A percentile compares a stretch with the other conserved stretches of the same genome.
Evolutionary conservation across 2,797 vertebrate species (phyloP).

Genomic region (Rhinatrema bivittatum): DNA sequence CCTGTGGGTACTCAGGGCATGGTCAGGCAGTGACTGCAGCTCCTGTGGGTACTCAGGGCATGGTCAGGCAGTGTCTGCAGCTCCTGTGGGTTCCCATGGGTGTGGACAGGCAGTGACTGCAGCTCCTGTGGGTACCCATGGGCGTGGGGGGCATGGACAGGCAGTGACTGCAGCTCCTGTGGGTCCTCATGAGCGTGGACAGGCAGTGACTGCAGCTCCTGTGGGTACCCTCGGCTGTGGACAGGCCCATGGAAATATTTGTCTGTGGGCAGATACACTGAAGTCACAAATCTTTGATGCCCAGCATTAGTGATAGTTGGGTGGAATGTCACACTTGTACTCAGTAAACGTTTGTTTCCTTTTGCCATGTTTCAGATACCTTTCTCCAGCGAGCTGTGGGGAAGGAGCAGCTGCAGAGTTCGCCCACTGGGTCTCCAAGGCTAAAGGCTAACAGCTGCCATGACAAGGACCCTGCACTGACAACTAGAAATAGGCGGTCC

Average conservation of each 20-base stretch:
- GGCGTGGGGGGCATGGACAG: too few species aligned
- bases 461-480: slow-evolving; percentile 34
- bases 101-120: too few species aligned
- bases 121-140: too few species aligned
- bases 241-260: slow-evolving; percentile 37
- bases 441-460: slow-evolving; percentile 32
- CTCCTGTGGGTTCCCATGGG: too few species aligned
- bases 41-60: too few species aligned
- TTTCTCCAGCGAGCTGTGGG: slow-evolving; percentile 24
- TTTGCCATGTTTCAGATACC: neutral
- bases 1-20: too few species aligned
- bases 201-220: too few species aligned
- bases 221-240: slow-evolving; percentile 2
- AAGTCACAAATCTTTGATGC: too few species aligned
- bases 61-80: too few species aligned
- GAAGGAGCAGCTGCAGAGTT: slow-evolving; percentile 34
- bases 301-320: neutral
- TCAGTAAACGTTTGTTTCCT: neutral
- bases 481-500: slow-evolving; percentile 67
- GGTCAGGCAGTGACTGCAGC: too few species aligned
- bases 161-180: too few species aligned
- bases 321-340: neutral
- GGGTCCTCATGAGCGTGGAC: too few species aligned
- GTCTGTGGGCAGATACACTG: neutral
- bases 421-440: slow-evolving; percentile 18